Conservation (phyloP, 2,797 vertebrate species). For the Pteropus rufus region DNA sequence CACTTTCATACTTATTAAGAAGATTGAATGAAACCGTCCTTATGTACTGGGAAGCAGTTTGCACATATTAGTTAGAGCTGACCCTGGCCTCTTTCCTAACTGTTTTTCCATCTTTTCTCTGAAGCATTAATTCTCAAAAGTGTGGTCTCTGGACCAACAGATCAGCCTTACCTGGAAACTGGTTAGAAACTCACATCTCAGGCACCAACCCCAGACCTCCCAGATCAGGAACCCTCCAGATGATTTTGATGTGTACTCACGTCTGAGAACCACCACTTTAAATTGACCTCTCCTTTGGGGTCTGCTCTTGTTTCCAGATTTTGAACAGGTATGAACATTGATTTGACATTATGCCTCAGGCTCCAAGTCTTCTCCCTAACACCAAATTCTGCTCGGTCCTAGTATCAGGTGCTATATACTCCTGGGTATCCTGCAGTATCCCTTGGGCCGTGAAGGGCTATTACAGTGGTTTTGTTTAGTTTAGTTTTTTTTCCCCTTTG, state of each 20-base stretch:
- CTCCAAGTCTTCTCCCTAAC: not conserved
- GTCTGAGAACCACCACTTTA: not conserved
- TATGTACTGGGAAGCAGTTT: not conserved
- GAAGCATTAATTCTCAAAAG: not conserved
- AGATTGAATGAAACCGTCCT: not conserved
- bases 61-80: too few relatives aligned
- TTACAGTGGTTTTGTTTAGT: not conserved
- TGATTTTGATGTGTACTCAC: not conserved
- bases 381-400: not conserved
- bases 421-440: not conserved
- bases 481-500: not conserved
- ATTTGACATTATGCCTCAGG: not conserved
- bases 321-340: not conserved
- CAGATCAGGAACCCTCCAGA: not conserved
- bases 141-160: not conserved
- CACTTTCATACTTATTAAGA: not conserved
- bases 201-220: not conserved
- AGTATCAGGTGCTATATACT: not conserved
- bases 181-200: not conserved
- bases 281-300: not conserved
- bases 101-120: not conserved
- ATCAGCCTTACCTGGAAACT: not conserved
- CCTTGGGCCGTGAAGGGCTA: not conserved
- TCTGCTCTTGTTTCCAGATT: not conserved
- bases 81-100: not conserved